phyloP scores from a whole-genome alignment of 2,888 invertebrate genomes.

The Hypsopygia costalis region DNA sequence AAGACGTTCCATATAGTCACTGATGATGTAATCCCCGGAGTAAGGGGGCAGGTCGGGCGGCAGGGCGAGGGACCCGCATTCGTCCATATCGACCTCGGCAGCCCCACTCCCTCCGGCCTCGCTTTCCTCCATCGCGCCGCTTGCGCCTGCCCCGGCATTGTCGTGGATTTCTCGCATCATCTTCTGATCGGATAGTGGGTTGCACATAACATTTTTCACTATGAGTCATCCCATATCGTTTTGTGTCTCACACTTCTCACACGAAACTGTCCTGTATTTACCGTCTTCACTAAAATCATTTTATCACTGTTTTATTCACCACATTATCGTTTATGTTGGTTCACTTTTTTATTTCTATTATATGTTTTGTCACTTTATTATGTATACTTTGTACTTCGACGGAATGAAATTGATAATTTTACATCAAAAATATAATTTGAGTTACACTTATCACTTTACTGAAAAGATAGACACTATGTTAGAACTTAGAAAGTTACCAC shows the following conservation, averaged over 20 bases:
- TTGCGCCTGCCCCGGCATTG: slow-evolving; percentile 70
- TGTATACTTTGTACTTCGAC: slow-evolving; percentile 71
- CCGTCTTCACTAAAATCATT: slow-evolving; percentile 56
- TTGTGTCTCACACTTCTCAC: slow-evolving; percentile 62
- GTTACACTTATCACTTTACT: slow-evolving; percentile 65
- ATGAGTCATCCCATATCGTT: slow-evolving; percentile 80
- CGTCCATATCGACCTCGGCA: slow-evolving; percentile 78
- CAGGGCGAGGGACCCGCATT: slow-evolving; percentile 76
- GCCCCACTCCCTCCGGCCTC: slow-evolving; percentile 78
- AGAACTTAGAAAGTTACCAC: slow-evolving; percentile 30
- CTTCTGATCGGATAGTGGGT: slow-evolving; percentile 67
- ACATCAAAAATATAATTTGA: slow-evolving; percentile 66
- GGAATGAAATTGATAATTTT: slow-evolving; percentile 59
- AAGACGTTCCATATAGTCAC: slow-evolving; percentile 94
- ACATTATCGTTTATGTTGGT: slow-evolving; percentile 46
- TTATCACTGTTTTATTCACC: slow-evolving; percentile 46
- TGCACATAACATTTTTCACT: slow-evolving; percentile 73
- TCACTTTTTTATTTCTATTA: slow-evolving; percentile 40
- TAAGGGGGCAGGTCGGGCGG: slow-evolving; percentile 75
- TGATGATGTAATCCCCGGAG: slow-evolving; percentile 88
- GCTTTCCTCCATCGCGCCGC: slow-evolving; percentile 78
- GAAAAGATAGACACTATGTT: slow-evolving; percentile 35
- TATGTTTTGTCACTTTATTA: slow-evolving; percentile 43
- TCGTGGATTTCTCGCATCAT: slow-evolving; percentile 80
- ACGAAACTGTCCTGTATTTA: slow-evolving; percentile 50